Percentiles rank a stretch among this genome's conserved stretches.
Conservation (phyloP, 2,797 vertebrate species). For the Tragelaphus oryx region DNA sequence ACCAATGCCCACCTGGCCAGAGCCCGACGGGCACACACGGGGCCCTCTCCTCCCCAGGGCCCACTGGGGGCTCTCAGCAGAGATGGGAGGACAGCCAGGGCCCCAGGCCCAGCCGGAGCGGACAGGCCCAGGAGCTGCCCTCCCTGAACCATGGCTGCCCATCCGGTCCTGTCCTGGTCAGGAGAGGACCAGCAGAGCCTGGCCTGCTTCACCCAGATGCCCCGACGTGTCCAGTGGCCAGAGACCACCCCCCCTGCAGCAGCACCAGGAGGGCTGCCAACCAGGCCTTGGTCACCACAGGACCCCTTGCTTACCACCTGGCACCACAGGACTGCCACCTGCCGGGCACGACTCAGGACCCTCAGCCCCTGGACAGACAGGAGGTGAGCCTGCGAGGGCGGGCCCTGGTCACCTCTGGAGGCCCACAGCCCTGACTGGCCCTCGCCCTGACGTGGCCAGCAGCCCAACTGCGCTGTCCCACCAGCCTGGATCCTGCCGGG, state of each 20-base stretch:
- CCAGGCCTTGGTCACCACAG: not conserved
- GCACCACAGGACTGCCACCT: not conserved
- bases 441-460: accelerated
- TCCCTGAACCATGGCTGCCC: not conserved
- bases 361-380: not conserved
- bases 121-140: not conserved
- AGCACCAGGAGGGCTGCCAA: not conserved
- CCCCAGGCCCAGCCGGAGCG: not conserved
- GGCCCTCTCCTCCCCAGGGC: not conserved
- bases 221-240: accelerated
- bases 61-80: no score
- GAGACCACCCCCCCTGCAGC: not conserved
- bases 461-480: no score
- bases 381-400: no score
- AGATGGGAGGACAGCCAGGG: not conserved
- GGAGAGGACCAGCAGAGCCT: not conserved
- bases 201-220: not conserved
- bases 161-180: accelerated
- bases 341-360: not conserved
- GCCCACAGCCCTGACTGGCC: not conserved
- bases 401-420: not conserved
- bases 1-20: accelerated
- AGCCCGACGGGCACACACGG: accelerated
- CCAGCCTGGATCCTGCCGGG: not conserved
- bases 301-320: accelerated